Percentiles rank a stretch among this genome's conserved stretches.
These are phyloP conservation scores for Labia minor DNA, from an alignment of 2,888 invertebrate species.

Conservation along the genomic window DNA sequence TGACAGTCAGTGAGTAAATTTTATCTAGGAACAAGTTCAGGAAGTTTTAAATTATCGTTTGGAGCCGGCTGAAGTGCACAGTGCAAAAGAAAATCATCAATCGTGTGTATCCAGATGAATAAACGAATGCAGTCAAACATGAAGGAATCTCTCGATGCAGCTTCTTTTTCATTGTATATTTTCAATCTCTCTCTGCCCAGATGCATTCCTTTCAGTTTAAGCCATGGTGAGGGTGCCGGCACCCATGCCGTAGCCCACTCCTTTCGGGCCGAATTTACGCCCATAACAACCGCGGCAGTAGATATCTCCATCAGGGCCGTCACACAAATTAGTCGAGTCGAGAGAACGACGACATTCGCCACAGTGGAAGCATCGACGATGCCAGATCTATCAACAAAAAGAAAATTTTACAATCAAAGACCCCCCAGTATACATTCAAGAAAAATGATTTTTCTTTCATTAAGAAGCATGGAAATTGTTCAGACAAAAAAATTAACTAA, in stretches of 20 bases:
- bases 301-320: conserved; percentile 85
- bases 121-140: too few species aligned
- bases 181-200: neutral
- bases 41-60: too few species aligned
- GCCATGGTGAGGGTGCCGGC: conserved; percentile 84
- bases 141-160: neutral
- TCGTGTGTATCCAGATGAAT: too few species aligned
- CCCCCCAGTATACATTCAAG: neutral
- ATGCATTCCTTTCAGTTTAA: conserved; percentile 38
- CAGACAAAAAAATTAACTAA: too few species aligned
- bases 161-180: neutral
- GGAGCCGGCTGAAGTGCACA: too few species aligned
- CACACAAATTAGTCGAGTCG: conserved; percentile 82
- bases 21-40: too few species aligned
- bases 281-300: conserved; percentile 87
- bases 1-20: too few species aligned
- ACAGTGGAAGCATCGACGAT: conserved; percentile 89
- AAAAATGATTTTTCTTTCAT: too few species aligned
- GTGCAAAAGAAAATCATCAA: too few species aligned
- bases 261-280: conserved; percentile 75
- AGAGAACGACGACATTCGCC: conserved; percentile 74
- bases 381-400: conserved; percentile 51
- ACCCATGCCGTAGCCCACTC: conserved; percentile 83
- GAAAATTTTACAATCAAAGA: neutral
- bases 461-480: too few species aligned